Conservation (phyloP, 2,113 vertebrate genomes). For the Notothenia rossii region DNA sequence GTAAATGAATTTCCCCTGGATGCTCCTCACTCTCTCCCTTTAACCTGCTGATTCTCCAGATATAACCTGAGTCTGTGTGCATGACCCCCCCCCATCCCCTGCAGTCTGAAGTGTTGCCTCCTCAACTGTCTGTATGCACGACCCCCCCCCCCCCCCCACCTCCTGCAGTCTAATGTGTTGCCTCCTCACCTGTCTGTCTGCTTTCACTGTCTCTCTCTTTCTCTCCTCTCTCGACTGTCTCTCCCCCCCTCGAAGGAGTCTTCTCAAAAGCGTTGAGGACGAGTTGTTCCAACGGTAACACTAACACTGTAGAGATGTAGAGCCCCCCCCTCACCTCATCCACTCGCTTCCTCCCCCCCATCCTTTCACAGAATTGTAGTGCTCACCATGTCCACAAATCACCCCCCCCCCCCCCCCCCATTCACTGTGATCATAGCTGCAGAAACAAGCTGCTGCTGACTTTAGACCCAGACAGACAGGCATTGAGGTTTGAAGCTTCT, state of each 20-base stretch:
- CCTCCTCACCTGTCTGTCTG: constrained; percentile 56
- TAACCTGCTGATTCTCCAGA: constrained; percentile 33
- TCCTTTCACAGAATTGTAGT: constrained; percentile 7
- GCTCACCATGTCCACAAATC: background rate
- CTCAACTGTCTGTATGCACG: too few relatives aligned
- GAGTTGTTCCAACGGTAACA: constrained; percentile 88
- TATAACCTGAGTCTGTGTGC: constrained; percentile 32
- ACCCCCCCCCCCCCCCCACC: too few relatives aligned
- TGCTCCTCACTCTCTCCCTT: constrained; percentile 16
- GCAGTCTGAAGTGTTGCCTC: constrained; percentile 37
- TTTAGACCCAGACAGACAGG: too few relatives aligned
- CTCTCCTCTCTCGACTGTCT: constrained; percentile 43
- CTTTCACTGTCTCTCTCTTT: constrained; percentile 68
- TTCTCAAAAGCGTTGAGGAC: constrained; percentile 88
- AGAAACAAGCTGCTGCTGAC: constrained; percentile 10
- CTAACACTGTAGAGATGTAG: constrained; percentile 64
- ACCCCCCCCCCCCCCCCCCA: background rate
- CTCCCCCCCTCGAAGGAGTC: constrained; percentile 78
- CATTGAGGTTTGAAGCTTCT: too few relatives aligned
- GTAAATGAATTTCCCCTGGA: too few relatives aligned
- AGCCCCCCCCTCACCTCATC: constrained; percentile 3
- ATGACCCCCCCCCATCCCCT: constrained; percentile 31
- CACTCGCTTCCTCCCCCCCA: constrained; percentile 16
- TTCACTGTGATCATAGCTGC: constrained; percentile 26
- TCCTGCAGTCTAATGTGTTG: too few relatives aligned